phyloP scores from a whole-genome alignment of 2,113 vertebrate genomes.

The Gulo gulo region DNA sequence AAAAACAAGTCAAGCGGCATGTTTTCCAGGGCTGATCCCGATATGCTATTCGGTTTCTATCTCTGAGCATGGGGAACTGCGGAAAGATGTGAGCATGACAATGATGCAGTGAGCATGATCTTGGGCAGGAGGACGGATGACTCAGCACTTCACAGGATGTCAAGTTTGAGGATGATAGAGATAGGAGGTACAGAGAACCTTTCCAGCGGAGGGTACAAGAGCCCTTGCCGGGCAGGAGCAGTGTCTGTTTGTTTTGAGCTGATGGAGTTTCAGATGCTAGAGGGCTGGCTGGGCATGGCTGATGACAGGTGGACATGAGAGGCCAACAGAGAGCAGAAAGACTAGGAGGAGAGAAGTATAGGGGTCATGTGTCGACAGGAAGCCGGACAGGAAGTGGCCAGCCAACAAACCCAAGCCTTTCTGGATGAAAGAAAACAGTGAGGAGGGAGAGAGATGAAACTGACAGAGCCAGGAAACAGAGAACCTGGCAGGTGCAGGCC shows the following conservation, averaged over 20 bases:
- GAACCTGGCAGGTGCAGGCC: background rate
- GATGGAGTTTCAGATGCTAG: background rate
- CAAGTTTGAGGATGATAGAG: background rate
- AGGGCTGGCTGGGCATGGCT: background rate
- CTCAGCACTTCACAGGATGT: background rate
- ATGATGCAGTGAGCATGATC: background rate
- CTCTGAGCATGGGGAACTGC: background rate
- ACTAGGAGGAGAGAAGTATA: background rate
- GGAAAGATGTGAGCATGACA: no score
- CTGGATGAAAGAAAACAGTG: background rate
- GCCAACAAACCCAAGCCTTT: background rate
- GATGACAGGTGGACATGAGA: background rate
- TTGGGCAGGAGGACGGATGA: background rate
- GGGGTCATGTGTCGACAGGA: background rate
- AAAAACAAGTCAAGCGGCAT: no score
- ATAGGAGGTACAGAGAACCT: background rate
- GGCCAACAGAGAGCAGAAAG: background rate
- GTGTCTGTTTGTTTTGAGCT: background rate
- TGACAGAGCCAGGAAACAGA: background rate
- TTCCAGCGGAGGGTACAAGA: fast-evolving
- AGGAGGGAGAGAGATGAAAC: background rate
- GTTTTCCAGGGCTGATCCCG: background rate
- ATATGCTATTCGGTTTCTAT: background rate
- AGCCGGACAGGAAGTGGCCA: background rate
- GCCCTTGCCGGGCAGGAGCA: background rate